Conservation (phyloP, 2,797 vertebrate genomes). For the Cuniculus paca region DNA sequence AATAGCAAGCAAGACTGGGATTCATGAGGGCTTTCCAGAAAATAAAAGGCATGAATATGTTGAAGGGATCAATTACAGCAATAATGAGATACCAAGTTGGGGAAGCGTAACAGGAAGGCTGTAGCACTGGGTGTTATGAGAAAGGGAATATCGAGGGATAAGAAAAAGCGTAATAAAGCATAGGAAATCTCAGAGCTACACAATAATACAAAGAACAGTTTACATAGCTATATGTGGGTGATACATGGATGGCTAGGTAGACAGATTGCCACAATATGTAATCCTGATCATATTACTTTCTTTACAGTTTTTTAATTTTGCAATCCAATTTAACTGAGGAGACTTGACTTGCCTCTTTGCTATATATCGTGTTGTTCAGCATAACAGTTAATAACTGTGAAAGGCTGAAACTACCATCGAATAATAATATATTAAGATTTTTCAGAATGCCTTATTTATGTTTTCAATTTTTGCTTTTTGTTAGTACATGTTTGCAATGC, state of each 20-base stretch:
- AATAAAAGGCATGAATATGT: background rate
- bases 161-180: background rate
- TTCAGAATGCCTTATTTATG: background rate
- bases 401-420: background rate
- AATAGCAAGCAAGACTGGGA: background rate
- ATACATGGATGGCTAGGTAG: too few species aligned
- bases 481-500: background rate
- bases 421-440: background rate
- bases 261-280: too few species aligned
- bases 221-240: too few species aligned
- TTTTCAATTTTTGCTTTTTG: background rate
- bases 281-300: background rate
- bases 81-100: background rate
- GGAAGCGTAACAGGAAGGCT: background rate
- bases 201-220: background rate
- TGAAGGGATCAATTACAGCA: background rate
- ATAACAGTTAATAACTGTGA: background rate
- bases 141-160: background rate
- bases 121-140: background rate
- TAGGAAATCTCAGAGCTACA: background rate
- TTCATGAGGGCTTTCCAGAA: background rate
- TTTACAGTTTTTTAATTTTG: background rate
- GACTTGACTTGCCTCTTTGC: background rate
- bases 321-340: background rate
- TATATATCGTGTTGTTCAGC: background rate